Conservation (phyloP, 2,888 invertebrate species). For the Sinelater perroti region DNA sequence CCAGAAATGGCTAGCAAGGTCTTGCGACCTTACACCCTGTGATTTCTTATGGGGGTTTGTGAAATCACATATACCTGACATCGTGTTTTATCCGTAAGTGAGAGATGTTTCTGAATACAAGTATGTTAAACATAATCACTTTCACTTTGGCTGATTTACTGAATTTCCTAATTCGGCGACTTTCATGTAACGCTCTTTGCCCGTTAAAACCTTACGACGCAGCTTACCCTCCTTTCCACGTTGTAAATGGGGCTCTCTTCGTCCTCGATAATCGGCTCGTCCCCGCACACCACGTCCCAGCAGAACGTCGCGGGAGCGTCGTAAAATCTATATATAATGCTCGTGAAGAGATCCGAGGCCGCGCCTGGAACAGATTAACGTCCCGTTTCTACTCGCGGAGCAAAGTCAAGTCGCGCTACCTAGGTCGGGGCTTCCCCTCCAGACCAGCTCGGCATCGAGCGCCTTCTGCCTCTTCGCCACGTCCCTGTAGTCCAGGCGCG, state of each 20-base stretch:
- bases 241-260: constrained; percentile 71
- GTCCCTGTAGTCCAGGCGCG: constrained; percentile 84
- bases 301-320: constrained; percentile 77
- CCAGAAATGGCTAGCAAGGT: too few relatives aligned
- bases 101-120: too few relatives aligned
- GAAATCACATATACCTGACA: too few relatives aligned
- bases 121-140: too few relatives aligned
- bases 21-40: too few relatives aligned
- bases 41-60: too few relatives aligned
- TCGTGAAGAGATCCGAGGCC: constrained; percentile 63
- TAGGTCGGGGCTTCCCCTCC: constrained; percentile 74
- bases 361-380: constrained; percentile 30
- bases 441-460: constrained; percentile 79
- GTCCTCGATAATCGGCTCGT: constrained; percentile 73
- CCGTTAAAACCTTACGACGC: neutral
- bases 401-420: too few relatives aligned
- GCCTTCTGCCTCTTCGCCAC: constrained; percentile 66
- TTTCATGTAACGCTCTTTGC: too few relatives aligned
- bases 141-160: too few relatives aligned
- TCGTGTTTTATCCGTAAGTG: too few relatives aligned
- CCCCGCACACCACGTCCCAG: constrained; percentile 75
- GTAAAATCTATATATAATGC: constrained; percentile 72
- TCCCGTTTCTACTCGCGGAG: too few relatives aligned
- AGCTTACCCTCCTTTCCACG: constrained; percentile 65
- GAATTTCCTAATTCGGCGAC: too few relatives aligned